phyloP scores from a whole-genome alignment of 2,797 vertebrate genomes.

The Muraenolepis orangiensis region DNA sequence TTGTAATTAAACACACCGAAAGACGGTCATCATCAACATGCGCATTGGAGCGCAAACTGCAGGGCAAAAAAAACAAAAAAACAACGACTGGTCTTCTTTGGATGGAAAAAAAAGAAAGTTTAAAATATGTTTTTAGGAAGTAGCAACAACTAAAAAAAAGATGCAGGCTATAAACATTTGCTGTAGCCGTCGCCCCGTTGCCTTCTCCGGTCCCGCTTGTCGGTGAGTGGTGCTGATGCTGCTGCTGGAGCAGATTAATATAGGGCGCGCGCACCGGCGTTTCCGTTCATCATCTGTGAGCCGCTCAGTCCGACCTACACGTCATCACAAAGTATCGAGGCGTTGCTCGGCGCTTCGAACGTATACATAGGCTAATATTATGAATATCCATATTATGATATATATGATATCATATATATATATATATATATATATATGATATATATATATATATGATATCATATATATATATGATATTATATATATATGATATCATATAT shows the following conservation, averaged over 20 bases:
- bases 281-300: constrained; percentile 50
- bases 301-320: constrained; percentile 56
- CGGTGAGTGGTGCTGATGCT: constrained; percentile 65
- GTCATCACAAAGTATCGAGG: no score
- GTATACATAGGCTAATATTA: no score
- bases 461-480: no score
- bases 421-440: no score
- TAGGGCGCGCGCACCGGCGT: constrained; percentile 61
- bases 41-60: not conserved
- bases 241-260: constrained; percentile 65
- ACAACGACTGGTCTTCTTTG: not conserved
- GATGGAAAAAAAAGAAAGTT: not conserved
- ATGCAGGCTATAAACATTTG: constrained; percentile 4
- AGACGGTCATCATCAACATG: not conserved
- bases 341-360: constrained; percentile 42
- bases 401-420: no score
- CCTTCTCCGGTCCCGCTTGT: constrained; percentile 45
- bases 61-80: not conserved
- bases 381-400: no score
- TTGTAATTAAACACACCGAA: not conserved
- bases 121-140: not conserved
- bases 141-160: not conserved
- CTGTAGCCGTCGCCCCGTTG: not conserved
- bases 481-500: no score
- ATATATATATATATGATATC: no score